Base-by-base conservation (phyloP, 2,797 vertebrate species). In the Rhinatrema bivittatum region DNA sequence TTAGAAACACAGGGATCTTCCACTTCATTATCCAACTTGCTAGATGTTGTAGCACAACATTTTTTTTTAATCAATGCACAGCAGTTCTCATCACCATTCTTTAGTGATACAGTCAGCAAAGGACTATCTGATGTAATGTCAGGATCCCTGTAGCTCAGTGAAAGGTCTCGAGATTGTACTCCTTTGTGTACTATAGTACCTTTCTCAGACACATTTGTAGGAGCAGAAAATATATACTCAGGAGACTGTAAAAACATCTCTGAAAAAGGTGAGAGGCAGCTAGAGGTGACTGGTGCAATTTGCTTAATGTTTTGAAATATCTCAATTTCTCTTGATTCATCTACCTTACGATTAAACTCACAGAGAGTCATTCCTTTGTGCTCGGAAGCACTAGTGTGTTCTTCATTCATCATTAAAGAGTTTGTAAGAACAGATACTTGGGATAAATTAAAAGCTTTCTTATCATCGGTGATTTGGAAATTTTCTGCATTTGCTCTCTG, bases 91-190 rank as follows among this genome's bases (percentile, higher is more conserved):
- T 32, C 16, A 23, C 13, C 32, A 13, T 13, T 14, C 6, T 53
- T 26, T 37, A 16, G 46, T 17, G 25, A 21, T 22, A 58, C 50
- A 24, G 36, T 7, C 28, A 42, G 32, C 15, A 45, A 27, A 46
- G 20, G 16, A 31, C 31, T 44, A 7, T 7, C 18, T 38, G 26
- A 4, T 37, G 36, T 55, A 7, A 28, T 5, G 9, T 9, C 34
- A 20, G 29, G 33, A 10, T 9, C 17, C 5, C 29, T 11, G 20
- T 3, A 13, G 5, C 26, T 56, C 42, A 21, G 14, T 20, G 44
- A 9, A 32, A 1, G 33, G 22, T 11, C 19, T n/a, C 30, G 37
- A 19, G 7, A 34, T 7, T 46, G 35, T 20, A 7, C 1, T n/a
- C 18, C 19, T 32, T 25, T 43, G 41, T 25, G 21, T 17, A 35